Conservation (phyloP, 2,888 invertebrate genomes). For the Hemistola chrysoprasaria region DNA sequence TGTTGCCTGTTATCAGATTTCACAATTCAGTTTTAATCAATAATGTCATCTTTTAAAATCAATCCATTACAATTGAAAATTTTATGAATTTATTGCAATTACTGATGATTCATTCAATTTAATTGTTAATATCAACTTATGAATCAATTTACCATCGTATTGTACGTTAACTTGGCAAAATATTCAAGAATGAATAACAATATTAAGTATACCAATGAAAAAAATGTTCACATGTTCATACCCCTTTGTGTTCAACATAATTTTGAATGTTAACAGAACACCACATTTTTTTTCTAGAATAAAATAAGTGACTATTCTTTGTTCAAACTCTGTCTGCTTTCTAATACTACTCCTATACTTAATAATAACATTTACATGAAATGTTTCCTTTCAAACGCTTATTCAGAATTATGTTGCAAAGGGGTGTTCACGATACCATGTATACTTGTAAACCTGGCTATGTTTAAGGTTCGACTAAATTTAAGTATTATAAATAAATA, state of each 20-base stretch:
- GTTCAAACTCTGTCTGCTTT: too few species aligned
- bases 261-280: too few species aligned
- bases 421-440: conserved; percentile 8
- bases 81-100: conserved; percentile 64
- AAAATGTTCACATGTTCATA: conserved; percentile 36
- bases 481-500: conserved; percentile 40
- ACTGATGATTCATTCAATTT: conserved; percentile 46
- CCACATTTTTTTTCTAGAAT: too few species aligned
- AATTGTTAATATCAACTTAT: conserved; percentile 40
- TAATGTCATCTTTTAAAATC: conserved; percentile 46
- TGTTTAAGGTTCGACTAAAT: conserved; percentile 19
- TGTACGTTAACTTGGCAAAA: conserved; percentile 38
- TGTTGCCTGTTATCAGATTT: conserved; percentile 14
- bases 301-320: too few species aligned
- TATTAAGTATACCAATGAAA: conserved; percentile 58
- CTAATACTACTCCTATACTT: too few species aligned
- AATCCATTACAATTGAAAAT: conserved; percentile 53
- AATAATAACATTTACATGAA: too few species aligned
- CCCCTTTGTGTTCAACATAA: too few species aligned
- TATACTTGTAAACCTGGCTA: conserved; percentile 20
- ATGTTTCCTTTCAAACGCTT: too few species aligned
- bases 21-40: conserved; percentile 40
- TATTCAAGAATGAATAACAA: conserved; percentile 25
- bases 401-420: too few species aligned
- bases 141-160: conserved; percentile 38